Evolutionary conservation across 2,113 vertebrate genomes (phyloP).

Genomic region (Oryzias woworae): DNA sequence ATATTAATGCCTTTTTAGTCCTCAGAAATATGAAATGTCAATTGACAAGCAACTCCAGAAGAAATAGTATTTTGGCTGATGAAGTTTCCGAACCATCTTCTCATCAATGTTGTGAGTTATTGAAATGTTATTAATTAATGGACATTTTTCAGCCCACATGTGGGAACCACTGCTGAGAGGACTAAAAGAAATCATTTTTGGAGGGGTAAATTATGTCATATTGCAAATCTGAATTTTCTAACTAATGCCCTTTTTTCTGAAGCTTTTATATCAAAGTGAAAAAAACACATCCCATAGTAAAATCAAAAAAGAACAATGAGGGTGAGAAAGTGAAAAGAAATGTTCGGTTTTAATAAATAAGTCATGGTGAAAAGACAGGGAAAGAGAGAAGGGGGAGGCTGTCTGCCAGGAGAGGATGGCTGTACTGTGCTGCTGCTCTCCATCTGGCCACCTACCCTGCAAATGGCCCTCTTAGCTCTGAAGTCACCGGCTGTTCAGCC

Average conservation of each 20-base stretch:
- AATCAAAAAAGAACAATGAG: slow-evolving; percentile 20
- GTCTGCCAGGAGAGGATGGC: slow-evolving; percentile 45
- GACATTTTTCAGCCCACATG: too few species aligned
- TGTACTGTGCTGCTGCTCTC: slow-evolving; percentile 39
- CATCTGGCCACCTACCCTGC: slow-evolving; percentile 60
- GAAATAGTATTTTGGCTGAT: too few species aligned
- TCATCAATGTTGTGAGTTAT: too few species aligned
- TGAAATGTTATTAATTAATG: too few species aligned
- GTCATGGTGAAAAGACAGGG: slow-evolving; percentile 34
- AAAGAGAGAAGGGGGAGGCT: slow-evolving; percentile 41
- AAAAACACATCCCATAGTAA: slow-evolving; percentile 19
- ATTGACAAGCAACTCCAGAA: too few species aligned
- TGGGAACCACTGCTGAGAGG: slow-evolving; percentile 16
- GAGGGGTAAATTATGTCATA: slow-evolving; percentile 9
- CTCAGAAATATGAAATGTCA: too few species aligned
- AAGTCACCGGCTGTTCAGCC: slow-evolving; percentile 49
- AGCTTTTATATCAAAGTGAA: neutral
- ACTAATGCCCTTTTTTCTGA: neutral
- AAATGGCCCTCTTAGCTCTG: slow-evolving; percentile 47
- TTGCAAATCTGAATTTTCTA: neutral
- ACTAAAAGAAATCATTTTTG: neutral
- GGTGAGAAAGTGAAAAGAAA: slow-evolving; percentile 21
- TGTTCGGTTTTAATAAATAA: slow-evolving; percentile 37
- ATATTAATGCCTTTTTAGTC: too few species aligned
- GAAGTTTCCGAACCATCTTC: too few species aligned